Evolutionary conservation across 2,888 invertebrate species (phyloP).

Genomic region (Gasteruption jaculator): DNA sequence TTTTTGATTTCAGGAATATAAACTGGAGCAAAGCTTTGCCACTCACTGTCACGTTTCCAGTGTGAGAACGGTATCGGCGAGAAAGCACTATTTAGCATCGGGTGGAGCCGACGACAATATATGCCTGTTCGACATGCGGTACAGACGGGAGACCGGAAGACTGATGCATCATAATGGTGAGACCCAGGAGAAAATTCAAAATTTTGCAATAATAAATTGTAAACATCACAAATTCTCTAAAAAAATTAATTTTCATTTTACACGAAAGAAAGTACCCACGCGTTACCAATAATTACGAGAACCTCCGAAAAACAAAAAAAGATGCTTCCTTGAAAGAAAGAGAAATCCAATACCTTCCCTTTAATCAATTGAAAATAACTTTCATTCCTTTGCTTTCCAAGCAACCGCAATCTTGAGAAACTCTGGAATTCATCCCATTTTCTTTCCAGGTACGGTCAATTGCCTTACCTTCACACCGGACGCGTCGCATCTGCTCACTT

Average conservation of each 20-base stretch:
- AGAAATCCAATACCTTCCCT: too few species aligned
- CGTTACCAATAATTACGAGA: too few species aligned
- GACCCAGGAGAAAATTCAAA: too few species aligned
- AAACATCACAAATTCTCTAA: too few species aligned
- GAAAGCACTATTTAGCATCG: constrained; percentile 73
- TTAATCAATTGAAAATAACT: background rate
- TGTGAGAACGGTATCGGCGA: constrained; percentile 68
- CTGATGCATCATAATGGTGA: constrained; percentile 75
- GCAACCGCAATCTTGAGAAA: too few species aligned
- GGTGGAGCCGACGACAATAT: constrained; percentile 89
- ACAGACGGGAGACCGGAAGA: constrained; percentile 73
- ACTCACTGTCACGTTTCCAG: constrained; percentile 82
- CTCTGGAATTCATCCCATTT: constrained; percentile 2
- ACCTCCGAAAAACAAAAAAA: too few species aligned
- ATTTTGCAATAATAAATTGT: background rate
- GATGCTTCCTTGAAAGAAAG: too few species aligned
- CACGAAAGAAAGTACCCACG: too few species aligned
- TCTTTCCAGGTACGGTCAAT: constrained; percentile 64
- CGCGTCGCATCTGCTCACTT: constrained; percentile 75
- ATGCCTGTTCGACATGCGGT: constrained; percentile 76
- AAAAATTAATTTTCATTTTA: too few species aligned
- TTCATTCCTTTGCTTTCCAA: too few species aligned
- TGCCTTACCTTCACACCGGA: constrained; percentile 72
- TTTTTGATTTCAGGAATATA: constrained; percentile 50
- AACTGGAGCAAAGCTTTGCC: constrained; percentile 76